Base-by-base conservation (phyloP, 2,113 vertebrate species). In the Neogobius melanostomus region DNA sequence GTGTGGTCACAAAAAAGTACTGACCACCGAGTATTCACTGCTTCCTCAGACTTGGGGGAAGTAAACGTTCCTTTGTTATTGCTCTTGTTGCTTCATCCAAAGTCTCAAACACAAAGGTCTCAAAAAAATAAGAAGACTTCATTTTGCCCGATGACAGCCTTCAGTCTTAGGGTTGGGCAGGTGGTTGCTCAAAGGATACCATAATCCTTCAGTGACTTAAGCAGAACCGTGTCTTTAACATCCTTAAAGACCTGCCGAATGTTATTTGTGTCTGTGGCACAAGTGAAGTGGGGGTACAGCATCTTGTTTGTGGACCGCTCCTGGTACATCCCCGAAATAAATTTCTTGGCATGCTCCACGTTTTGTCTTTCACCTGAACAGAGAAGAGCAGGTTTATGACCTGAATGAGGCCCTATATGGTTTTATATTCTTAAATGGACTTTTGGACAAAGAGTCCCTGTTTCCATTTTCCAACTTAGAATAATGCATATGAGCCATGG, bases 231-330 rank as follows among this genome's bases (percentile, higher is more conserved):
- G 79, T 97, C 95, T 81, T 93, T 94, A 53, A 96, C 88, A 16
- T 95, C 93, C 6, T 64, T 91, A 85, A 97, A 96, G 47, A 97
- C 96, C 17, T 66, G 91, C 62, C 93, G 92, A 75, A 97, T 95
- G 90, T 95, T 97, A 83, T 91, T 91, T 42, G 95, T 96, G 89
- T 97, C 95, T 0, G 96, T 97, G 84, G 96, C 95, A 5, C 96
- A 97, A 69, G 95, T 97, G 89, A 94, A 96, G 90, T 97, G 95
- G 1, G 88, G 84, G 77, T 95, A 97, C 53, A 97, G 75, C 0
- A 75, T 84, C 80, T 93, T 86, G 74, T 75, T 89, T 43, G 79
- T 15, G 8, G 89, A 87, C 77, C 91, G 85, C 36, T 88, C 81
- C 81, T 89, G 83, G 69, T 95, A 97, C 92, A 94, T 72, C 63